Evolutionary conservation across 1,140 invertebrate genomes (phyloP), one percentile per base, ranked within the genome.

Genomic region (Psix sp.): DNA sequence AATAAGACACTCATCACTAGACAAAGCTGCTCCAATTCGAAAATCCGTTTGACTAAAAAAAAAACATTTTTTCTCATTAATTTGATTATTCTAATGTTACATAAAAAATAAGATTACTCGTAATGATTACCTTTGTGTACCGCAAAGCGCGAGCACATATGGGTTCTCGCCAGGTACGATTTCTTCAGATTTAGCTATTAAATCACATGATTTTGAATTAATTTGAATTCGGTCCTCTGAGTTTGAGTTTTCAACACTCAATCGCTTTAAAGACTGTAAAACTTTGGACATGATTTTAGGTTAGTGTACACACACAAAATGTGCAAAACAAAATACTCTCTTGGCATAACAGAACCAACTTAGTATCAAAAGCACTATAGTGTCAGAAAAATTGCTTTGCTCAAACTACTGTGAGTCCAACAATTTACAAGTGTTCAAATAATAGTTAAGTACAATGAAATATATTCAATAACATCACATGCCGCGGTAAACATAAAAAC

Each of bases 1-100:
- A 56, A 89, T 79, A n/a, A 81, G 14, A 51, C 84, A 86, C 1
- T 80, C 74, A 35, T 80, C 63, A 75, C 85, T 79, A 0, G 87
- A 85, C 2, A 84, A 49, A 9, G 81, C 82, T 1, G 82, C 73
- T 38, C 73, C 84, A 21, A 89, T 72, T 26, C 77, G 79, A 49
- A 83, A 85, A 45, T 85, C 84, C 46, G 77, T 66, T 57, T 85
- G 80, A 35, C 83, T 87, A 14, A 31, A 60, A 16, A 51, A 72
- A 39, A 14, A 51, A 11, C 14, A 36, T 46, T 36, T 5, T 24
- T 24, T 24, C 4, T 5, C 21, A 24, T 24, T 24, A 4, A 24
- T 24, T 4, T 4, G 9, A 5, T 24, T 24, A 9, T 24, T 24
- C 4, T 24, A 5, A 5, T 24, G 21, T 24, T 24, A 24, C 9